These are phyloP conservation scores for Amazona guildingii DNA, from an alignment of 2,113 vertebrate genomes.

Conservation along the genomic window DNA sequence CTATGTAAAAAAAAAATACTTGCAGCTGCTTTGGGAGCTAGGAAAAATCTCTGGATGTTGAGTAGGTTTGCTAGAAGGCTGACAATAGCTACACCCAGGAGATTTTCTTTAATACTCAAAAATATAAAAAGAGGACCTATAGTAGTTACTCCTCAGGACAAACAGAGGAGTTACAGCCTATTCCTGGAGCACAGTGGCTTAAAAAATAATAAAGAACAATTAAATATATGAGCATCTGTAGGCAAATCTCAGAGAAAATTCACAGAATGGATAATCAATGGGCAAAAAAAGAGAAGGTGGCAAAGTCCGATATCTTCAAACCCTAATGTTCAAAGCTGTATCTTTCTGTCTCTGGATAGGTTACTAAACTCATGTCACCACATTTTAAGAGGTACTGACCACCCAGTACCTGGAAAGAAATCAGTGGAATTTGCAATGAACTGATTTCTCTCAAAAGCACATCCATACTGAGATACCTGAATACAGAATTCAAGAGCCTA, in stretches of 20 bases:
- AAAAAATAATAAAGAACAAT: neutral
- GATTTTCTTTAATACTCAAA: neutral
- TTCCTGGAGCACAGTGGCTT: neutral
- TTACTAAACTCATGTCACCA: neutral
- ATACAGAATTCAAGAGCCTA: neutral
- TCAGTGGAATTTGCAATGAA: neutral
- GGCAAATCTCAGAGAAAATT: neutral
- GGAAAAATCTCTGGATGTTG: neutral
- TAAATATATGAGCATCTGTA: neutral
- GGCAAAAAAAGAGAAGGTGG: neutral
- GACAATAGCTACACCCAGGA: neutral
- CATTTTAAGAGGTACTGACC: neutral
- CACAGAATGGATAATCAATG: neutral
- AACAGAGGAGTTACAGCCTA: neutral
- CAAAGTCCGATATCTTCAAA: neutral
- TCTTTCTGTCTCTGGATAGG: neutral
- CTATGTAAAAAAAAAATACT: fast-evolving
- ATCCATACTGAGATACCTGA: neutral
- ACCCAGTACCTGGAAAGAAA: neutral
- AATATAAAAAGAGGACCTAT: neutral
- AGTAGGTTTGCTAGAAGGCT: neutral
- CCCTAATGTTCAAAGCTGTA: neutral
- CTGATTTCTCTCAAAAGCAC: neutral
- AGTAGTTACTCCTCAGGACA: neutral
- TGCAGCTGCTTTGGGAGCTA: neutral